Conservation (phyloP, 2,113 vertebrate species). For the Bufo gargarizans region DNA sequence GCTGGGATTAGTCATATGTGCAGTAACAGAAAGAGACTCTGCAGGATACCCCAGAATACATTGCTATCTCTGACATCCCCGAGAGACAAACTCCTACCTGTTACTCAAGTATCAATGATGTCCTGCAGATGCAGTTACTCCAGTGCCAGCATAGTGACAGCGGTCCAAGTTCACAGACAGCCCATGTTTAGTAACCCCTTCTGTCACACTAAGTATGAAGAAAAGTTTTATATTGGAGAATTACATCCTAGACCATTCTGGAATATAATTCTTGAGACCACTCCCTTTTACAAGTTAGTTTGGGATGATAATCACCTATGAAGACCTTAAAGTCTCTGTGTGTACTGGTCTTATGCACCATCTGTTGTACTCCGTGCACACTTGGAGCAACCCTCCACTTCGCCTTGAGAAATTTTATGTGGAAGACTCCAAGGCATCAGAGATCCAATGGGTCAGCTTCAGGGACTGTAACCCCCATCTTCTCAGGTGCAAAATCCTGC, state of each 20-base stretch:
- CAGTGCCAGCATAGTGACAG: background rate
- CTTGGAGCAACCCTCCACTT: too few relatives aligned
- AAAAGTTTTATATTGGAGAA: background rate
- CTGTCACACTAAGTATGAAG: background rate
- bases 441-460: too few relatives aligned
- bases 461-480: too few relatives aligned
- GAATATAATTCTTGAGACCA: background rate
- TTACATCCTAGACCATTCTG: background rate
- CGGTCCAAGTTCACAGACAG: background rate
- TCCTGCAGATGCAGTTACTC: background rate
- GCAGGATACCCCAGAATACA: background rate
- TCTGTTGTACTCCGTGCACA: too few relatives aligned
- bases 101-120: background rate
- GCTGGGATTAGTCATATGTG: conserved; percentile 31
- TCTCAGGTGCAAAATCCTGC: too few relatives aligned
- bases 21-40: conserved; percentile 19
- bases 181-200: background rate
- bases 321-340: background rate
- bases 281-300: background rate
- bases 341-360: too few relatives aligned
- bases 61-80: background rate
- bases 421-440: too few relatives aligned
- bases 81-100: background rate
- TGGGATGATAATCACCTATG: background rate
- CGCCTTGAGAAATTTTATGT: too few relatives aligned